phyloP scores from a whole-genome alignment of 2,113 vertebrate genomes.

The Marmota flaviventris region DNA sequence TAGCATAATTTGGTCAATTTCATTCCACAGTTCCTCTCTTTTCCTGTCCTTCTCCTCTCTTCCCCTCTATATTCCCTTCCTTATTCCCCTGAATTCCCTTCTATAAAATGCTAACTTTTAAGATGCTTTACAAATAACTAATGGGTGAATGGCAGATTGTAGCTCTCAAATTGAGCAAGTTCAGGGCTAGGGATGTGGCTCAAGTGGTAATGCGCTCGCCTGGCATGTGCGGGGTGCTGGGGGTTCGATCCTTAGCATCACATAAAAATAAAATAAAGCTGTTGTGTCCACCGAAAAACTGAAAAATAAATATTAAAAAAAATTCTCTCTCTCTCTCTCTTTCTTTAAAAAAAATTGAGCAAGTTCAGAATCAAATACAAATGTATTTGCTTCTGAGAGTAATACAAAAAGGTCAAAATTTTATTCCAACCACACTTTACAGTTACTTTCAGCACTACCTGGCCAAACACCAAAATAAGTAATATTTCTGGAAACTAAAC shows the following conservation, averaged over 20 bases:
- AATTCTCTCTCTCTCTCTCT: no score
- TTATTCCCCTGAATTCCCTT: no score
- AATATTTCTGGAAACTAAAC: not conserved
- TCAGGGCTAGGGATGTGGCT: not conserved
- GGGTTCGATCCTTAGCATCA: no score
- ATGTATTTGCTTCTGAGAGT: not conserved
- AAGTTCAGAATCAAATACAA: slow-evolving; percentile 7
- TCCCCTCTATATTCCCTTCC: no score
- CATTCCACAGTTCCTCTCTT: no score
- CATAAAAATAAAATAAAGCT: no score
- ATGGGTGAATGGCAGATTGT: not conserved
- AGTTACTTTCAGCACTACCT: slow-evolving; percentile 39
- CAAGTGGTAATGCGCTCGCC: no score
- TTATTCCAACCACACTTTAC: slow-evolving; percentile 14
- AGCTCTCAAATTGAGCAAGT: not conserved
- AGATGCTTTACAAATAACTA: slow-evolving; percentile 19
- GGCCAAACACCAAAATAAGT: slow-evolving; percentile 12
- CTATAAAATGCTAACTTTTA: slow-evolving; percentile 35
- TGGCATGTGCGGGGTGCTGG: no score
- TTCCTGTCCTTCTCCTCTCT: no score
- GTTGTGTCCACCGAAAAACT: no score
- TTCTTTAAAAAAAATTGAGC: not conserved
- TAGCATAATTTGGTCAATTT: no score
- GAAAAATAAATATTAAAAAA: no score
- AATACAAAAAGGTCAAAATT: not conserved